Evolutionary conservation across 2,113 vertebrate species (phyloP), one percentile per base, ranked within the genome.

Genomic region (Erinaceus europaeus): DNA sequence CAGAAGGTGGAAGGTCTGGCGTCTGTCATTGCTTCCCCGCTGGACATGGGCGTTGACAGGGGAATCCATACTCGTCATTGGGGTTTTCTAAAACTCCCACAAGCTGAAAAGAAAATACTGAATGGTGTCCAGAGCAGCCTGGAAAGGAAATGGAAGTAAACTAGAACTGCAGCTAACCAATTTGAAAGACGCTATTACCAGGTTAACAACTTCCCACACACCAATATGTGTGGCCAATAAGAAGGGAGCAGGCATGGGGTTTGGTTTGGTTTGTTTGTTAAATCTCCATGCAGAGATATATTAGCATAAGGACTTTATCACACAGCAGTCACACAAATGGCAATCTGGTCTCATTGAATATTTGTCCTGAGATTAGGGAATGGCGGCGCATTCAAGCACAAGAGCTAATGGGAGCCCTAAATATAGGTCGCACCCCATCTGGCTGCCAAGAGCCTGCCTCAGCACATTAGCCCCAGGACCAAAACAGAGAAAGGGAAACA

Each of bases 341-440:
- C 50, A 42, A 88, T 53, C 34, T 12, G 65, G 57, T 80, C 46
- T 87, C 14, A 0, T 38, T 61, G 73, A 78, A 53, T 80, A 87
- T 64, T 55, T 40, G 23, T 75, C 59, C 53, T 32, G 68, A 92
- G 90, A 80, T 89, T 82, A 84, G 72, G 61, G 88, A 55, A 83
- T 42, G 21, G 74, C 64, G 76, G 74, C 55, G 61, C 55, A 74
- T 65, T 85, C 72, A 82, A 69, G 62, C 38, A 57, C 44, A 85
- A 87, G 78, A 61, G 36, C 62, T 89, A 88, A 91, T 88, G 85
- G 72, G 69, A 78, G 36, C 46, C 77, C 88, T 87, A 86, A 91
- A 94, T 84, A 86, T 87, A 95, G 75, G 84, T 74, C 57, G 13
- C 14, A 73, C 61, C 55, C 90, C 83, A 76, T 80, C 84, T 89